These are phyloP conservation scores for Sylvia borin DNA, from an alignment of 2,797 vertebrate species.

Conservation along the genomic window DNA sequence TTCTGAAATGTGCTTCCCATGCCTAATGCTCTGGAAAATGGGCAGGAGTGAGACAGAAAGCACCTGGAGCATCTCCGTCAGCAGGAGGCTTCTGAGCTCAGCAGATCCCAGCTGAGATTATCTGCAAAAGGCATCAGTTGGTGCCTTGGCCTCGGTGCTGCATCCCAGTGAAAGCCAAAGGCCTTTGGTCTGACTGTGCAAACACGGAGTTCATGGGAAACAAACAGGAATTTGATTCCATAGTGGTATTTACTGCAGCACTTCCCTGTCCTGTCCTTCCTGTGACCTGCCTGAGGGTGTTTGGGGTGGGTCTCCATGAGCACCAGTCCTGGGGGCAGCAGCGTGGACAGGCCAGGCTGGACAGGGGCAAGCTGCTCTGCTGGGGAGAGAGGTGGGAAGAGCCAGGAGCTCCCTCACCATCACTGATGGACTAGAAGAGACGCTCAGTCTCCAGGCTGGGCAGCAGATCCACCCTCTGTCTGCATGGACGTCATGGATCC, in stretches of 20 bases:
- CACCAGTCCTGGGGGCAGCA: neutral
- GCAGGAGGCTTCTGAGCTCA: neutral
- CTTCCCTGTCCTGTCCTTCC: neutral
- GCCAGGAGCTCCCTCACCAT: rapidly evolving
- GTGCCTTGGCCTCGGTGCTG: neutral
- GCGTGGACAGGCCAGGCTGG: neutral
- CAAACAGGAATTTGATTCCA: conserved; percentile 28
- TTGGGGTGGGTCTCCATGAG: neutral
- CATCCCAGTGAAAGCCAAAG: neutral
- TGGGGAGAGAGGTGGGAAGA: neutral
- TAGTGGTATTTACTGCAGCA: conserved; percentile 49
- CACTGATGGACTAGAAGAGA: rapidly evolving
- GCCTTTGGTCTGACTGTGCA: conserved; percentile 41
- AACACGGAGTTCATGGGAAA: conserved; percentile 24
- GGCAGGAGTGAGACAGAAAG: neutral
- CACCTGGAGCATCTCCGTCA: neutral
- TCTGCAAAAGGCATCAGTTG: neutral
- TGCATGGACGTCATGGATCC: rapidly evolving
- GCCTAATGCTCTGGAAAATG: neutral
- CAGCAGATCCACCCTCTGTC: neutral
- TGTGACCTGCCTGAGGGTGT: neutral
- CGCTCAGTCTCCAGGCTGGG: neutral
- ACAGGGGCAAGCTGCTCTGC: neutral
- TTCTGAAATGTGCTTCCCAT: neutral
- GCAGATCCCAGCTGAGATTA: conserved; percentile 17